Evolutionary conservation across 2,888 invertebrate species (phyloP), one percentile per base, ranked within the genome.

Genomic region (Tridacna crocea): DNA sequence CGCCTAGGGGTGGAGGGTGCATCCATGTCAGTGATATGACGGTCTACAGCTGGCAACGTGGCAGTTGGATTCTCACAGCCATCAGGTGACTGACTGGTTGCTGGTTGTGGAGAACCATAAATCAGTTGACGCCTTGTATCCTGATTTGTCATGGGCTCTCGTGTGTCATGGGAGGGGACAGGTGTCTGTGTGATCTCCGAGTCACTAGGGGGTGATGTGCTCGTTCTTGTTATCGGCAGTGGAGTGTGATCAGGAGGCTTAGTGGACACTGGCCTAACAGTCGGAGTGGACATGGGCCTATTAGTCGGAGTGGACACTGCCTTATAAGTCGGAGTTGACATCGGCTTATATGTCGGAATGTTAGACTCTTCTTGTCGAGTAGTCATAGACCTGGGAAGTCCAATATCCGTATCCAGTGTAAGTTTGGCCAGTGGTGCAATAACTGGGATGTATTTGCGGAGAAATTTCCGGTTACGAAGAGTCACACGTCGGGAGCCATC

Each of bases 401-500:
- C 27, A n/a, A 79, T 15, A n/a, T 79, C 75, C 36, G 1, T 47
- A 47, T 79, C 75, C 51, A 80, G 72, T 8, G 76, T 61, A 0
- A 72, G 27, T 0, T 72, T 27, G 22, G 68, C 36, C 70, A 36
- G 36, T 17, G n/a, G 63, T 15, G 58, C 65, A 19, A 27, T 17
- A 1, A 87, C 83, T 46, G 83, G 84, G 36, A 68, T 47, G 48
- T 79, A 87, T 60, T 75, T 72, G 11, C 85, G 65, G 1, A 86
- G 78, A 46, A 86, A 86, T 61, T 88, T 79, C 48, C 88, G 74
- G 77, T 89, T 89, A 15, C 85, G 80, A 12, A 88, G 55, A 17
- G 87, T 88, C 4, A 88, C 84, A 11, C 83, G 27, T 4, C 87
- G 81, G 12, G 88, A 85, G 17, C 88, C 87, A 83, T 88, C 79